phyloP scores from a whole-genome alignment of 2,888 invertebrate species.

The Dynastes tityus region DNA sequence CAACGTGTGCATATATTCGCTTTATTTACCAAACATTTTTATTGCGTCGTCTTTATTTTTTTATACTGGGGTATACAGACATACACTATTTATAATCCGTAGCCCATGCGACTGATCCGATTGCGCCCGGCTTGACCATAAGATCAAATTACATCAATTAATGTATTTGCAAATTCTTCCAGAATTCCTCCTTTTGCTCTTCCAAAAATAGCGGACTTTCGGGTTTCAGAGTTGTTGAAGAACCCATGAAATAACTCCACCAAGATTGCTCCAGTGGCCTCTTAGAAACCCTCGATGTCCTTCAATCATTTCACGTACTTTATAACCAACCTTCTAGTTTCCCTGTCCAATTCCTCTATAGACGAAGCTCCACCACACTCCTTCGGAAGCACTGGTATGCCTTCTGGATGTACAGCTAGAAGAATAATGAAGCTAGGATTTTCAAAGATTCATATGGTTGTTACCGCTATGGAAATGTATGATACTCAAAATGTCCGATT shows the following conservation, averaged over 20 bases:
- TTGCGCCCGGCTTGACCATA: too few relatives aligned
- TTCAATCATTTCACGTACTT: constrained; percentile 77
- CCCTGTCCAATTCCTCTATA: constrained; percentile 74
- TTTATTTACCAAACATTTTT: too few relatives aligned
- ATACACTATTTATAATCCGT: too few relatives aligned
- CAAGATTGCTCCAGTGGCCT: constrained; percentile 66
- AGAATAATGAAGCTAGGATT: constrained; percentile 36
- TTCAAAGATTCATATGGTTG: neutral
- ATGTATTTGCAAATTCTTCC: constrained; percentile 68
- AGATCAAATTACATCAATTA: constrained; percentile 50
- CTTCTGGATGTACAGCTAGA: constrained; percentile 65
- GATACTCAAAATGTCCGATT: constrained; percentile 76
- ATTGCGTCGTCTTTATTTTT: too few relatives aligned
- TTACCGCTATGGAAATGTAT: constrained; percentile 73
- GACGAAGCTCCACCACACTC: constrained; percentile 76
- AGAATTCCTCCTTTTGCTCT: constrained; percentile 55
- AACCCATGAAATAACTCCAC: constrained; percentile 65
- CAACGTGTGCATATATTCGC: too few relatives aligned
- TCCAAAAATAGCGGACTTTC: constrained; percentile 44
- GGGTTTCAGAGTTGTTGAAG: constrained; percentile 46
- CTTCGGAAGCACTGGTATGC: constrained; percentile 68
- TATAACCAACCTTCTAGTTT: constrained; percentile 73
- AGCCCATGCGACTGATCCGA: too few relatives aligned
- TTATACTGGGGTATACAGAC: too few relatives aligned
- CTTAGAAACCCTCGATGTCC: constrained; percentile 74